phyloP scores from a whole-genome alignment of 2,797 vertebrate genomes.

The Paramormyrops hopkinsi region DNA sequence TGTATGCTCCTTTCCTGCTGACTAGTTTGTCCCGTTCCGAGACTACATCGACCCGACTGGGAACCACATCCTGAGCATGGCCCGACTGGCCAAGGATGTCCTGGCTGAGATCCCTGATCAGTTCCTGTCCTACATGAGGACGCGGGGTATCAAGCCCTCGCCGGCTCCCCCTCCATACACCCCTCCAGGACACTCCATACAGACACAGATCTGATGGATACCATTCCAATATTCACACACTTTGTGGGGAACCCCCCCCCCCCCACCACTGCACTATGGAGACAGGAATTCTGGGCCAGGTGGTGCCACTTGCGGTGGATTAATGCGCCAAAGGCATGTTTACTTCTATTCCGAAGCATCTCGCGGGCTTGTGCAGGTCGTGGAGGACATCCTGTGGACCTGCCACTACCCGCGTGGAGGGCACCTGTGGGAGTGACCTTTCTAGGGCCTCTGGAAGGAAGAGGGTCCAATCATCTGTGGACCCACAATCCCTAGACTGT shows the following conservation, averaged over 20 bases:
- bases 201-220: conserved; percentile 85
- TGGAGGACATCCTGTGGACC: conserved; percentile 16
- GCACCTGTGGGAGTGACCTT: not conserved
- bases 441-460: conserved; percentile 10
- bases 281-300: not conserved
- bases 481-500: conserved; percentile 46
- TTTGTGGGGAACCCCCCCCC: conserved; percentile 41
- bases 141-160: conserved; percentile 88
- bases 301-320: not conserved
- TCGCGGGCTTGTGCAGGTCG: conserved; percentile 30
- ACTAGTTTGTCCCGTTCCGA: conserved; percentile 91
- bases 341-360: conserved; percentile 59
- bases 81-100: conserved; percentile 89
- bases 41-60: conserved; percentile 91
- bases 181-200: conserved; percentile 64
- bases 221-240: conserved; percentile 11
- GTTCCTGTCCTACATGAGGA: conserved; percentile 93
- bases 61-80: conserved; percentile 93
- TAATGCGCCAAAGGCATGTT: conserved; percentile 51
- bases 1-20: conserved; percentile 16
- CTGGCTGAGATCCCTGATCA: conserved; percentile 94
- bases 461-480: conserved; percentile 27
- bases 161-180: conserved; percentile 79
- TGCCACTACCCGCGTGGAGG: not conserved
- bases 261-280: conserved; percentile 51